Evolutionary conservation across 1,140 invertebrate species (phyloP), one percentile per base, ranked within the genome.

Genomic region (Drosophila tropicalis): DNA sequence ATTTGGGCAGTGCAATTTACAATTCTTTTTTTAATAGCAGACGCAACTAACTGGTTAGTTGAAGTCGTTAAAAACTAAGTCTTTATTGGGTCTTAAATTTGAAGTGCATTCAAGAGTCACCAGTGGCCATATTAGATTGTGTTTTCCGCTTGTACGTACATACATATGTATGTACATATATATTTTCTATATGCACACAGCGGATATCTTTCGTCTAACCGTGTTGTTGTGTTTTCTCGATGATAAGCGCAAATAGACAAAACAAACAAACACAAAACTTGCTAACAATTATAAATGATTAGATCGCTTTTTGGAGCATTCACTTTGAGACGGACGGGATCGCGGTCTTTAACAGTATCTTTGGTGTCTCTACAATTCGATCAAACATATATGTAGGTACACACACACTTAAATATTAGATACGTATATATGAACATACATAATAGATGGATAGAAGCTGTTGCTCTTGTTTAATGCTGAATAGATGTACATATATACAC

Each of bases 281-380:
- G 84, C 84, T 84, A 89, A 78, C 84, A 89, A 89, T 89, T 89
- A 89, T 89, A 89, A 89, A 89, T 84, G 84, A 89, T 89, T 89
- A 89, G 73, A 89, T 89, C 84, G 84, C 80, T 89, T 89, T 89
- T 89, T 89, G 77, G 74, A 89, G 84, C 84, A 89, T 89, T 84
- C 80, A 84, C 80, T 81, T 83, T 67, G 73, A 36, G 72, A 64
- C 76, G 74, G 84, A 13, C 44, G 44, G 44, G 44, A 51, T 51
- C 44, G 44, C 17, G 44, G 76, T 81, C 70, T 84, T 72, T 84
- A 89, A 89, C 84, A 81, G 85, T 89, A 81, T 72, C 67, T 81
- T 83, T 81, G 63, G 39, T 68, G 32, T 75, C 67, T 65, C 39
- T 75, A 29, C 12, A 39, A 13, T 44, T 39, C 12, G 36, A 39